Evolutionary conservation across 2,888 invertebrate genomes (phyloP), one percentile per base, ranked within the genome.

Genomic region (Amphipyra tragopoginis): DNA sequence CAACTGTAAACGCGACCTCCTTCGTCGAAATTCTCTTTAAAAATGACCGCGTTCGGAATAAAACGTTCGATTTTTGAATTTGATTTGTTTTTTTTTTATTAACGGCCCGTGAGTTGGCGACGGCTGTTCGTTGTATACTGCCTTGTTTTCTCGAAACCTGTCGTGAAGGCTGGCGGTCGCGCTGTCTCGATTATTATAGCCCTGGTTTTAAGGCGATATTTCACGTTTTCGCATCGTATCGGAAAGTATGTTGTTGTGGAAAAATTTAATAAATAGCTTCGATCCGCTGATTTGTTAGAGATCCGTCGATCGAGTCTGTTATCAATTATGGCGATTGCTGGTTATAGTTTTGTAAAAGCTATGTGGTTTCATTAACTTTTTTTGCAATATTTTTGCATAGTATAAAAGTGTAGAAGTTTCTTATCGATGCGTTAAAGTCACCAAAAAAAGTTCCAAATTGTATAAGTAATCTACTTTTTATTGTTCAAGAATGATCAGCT

Each of bases 131-230:
- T 70, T 78, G 80, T 77, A 71, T 81, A 94, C 93, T 93, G 70
- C 53, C 76, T 75, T 83, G 81, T 90, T 92, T 85, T 91, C 90
- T 88, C 84, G 83, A 86, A 91, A 91, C 92, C 85, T 80, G 92
- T 90, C 80, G 77, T 56, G 85, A 82, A 88, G 72, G 84, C 79
- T 58, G 84, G 78, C 65, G 79, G 85, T 85, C 77, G 55, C 86
- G 86, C 88, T 88, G 80, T 87, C 88, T 80, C 79, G 87, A 85
- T 89, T 85, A 86, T 87, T 83, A 86, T 83, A 85, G 86, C 71
- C 68, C 73, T 76, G 72, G 77, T 72, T 80, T 76, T 69, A 77
- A 72, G 69, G 74, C 59, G 79, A 78, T 77, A 75, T 81, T 83
- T 83, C 75, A 77, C 80, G 74, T 79, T 83, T 78, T 80, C 80